phyloP scores from a whole-genome alignment of 2,888 invertebrate genomes.

The Agelastica alni region DNA sequence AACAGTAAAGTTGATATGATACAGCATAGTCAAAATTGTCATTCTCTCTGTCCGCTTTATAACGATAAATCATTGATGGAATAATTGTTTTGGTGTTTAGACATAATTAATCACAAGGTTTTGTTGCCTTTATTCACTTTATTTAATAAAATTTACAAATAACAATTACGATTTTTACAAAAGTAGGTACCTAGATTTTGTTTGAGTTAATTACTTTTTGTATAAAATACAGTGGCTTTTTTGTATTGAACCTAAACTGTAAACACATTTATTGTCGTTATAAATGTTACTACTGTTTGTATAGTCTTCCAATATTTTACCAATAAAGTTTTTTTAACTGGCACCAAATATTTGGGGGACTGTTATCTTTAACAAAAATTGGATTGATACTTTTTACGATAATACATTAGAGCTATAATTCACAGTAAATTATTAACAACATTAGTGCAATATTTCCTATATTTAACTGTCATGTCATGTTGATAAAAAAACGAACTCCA shows the following conservation, averaged over 20 bases:
- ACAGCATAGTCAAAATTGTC: slow-evolving; percentile 22
- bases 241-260: too few relatives aligned
- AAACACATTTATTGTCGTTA: too few relatives aligned
- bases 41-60: slow-evolving; percentile 10
- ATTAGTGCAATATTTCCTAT: slow-evolving; percentile 22
- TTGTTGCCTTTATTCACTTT: too few relatives aligned
- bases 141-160: too few relatives aligned
- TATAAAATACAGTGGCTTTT: too few relatives aligned
- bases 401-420: slow-evolving; percentile 14
- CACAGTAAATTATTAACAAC: slow-evolving; percentile 11
- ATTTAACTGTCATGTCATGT: slow-evolving; percentile 23
- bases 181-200: too few relatives aligned
- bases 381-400: slow-evolving; percentile 8
- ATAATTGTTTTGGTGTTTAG: slow-evolving; percentile 16
- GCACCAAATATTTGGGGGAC: too few relatives aligned
- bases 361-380: background rate
- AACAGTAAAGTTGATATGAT: slow-evolving; percentile 22
- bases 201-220: too few relatives aligned
- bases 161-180: too few relatives aligned
- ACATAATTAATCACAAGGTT: slow-evolving; percentile 16
- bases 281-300: too few relatives aligned
- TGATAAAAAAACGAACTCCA: slow-evolving; percentile 23
- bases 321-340: too few relatives aligned
- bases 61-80: slow-evolving; percentile 21
- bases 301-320: too few relatives aligned